These are phyloP conservation scores for Neocloeon triangulifer DNA, from an alignment of 1,140 invertebrate genomes.

Conservation along the genomic window DNA sequence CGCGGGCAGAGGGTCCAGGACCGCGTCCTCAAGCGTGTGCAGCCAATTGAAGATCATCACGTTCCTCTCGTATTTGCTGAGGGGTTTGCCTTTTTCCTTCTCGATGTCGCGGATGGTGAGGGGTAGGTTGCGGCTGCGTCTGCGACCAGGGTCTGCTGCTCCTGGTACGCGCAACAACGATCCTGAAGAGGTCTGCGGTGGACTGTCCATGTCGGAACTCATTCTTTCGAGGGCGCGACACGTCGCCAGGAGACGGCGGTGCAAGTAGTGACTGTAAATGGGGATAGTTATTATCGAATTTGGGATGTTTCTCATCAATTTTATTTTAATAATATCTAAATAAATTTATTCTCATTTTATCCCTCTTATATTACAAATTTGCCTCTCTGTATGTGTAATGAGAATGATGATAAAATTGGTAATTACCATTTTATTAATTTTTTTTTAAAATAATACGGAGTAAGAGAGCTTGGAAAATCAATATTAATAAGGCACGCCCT, in stretches of 20 bases:
- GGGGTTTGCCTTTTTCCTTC: constrained; percentile 52
- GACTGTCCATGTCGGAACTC: constrained; percentile 3
- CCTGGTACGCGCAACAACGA: constrained; percentile 1
- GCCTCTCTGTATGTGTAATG: too few relatives aligned
- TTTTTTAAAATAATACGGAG: too few relatives aligned
- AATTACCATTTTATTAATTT: too few relatives aligned
- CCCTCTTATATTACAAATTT: too few relatives aligned
- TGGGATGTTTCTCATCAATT: too few relatives aligned
- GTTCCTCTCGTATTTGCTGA: constrained; percentile 69
- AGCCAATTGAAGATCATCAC: constrained; percentile 89
- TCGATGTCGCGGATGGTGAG: constrained; percentile 58
- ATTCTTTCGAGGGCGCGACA: constrained; percentile 59
- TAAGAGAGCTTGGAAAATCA: too few relatives aligned
- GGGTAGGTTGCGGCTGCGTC: constrained; percentile 22
- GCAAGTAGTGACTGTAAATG: constrained; percentile 49
- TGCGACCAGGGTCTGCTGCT: constrained; percentile 3
- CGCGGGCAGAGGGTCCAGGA: constrained; percentile 26
- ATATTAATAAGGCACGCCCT: too few relatives aligned
- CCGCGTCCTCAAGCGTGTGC: constrained; percentile 51
- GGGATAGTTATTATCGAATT: too few relatives aligned
- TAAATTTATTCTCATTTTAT: too few relatives aligned
- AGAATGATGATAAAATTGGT: too few relatives aligned
- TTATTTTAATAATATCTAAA: too few relatives aligned
- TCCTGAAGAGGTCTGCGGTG: constrained; percentile 8
- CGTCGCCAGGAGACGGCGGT: constrained; percentile 47